phyloP scores from a whole-genome alignment of 2,113 vertebrate species.

The Chionis minor region DNA sequence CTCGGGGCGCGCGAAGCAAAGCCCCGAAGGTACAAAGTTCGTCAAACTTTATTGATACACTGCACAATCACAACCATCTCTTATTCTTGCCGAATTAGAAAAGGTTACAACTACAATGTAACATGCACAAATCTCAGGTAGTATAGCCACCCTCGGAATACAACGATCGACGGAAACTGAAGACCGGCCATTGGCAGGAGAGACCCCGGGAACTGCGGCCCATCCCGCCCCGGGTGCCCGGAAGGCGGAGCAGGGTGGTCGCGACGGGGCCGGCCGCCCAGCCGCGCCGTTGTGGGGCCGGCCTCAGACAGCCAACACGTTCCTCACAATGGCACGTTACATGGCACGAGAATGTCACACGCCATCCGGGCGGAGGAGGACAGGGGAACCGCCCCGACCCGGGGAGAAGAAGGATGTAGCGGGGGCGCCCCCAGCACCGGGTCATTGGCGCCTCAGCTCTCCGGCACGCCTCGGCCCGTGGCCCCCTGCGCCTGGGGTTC shows the following conservation, averaged over 20 bases:
- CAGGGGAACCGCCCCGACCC: neutral
- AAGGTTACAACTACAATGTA: constrained; percentile 88
- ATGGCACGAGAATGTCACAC: constrained; percentile 69
- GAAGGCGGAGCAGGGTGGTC: neutral
- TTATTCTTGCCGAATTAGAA: constrained; percentile 87
- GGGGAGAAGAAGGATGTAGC: neutral
- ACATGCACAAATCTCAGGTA: constrained; percentile 88
- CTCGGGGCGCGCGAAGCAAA: constrained; percentile 61
- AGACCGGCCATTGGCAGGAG: constrained; percentile 1
- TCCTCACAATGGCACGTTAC: constrained; percentile 81
- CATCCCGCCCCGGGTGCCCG: neutral
- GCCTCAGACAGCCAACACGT: constrained; percentile 71
- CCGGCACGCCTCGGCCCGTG: neutral
- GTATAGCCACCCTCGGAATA: constrained; percentile 82
- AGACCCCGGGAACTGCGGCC: neutral
- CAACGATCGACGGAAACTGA: constrained; percentile 77
- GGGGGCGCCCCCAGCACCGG: neutral
- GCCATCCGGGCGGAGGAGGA: neutral
- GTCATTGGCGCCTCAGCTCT: neutral
- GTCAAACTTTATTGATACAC: constrained; percentile 88
- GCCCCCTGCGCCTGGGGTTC: neutral
- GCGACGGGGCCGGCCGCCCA: neutral
- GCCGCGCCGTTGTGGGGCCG: neutral
- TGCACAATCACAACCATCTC: constrained; percentile 88
- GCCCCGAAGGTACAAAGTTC: constrained; percentile 83